Percentiles rank a stretch among this genome's conserved stretches.
Conservation (phyloP, 2,888 invertebrate species). For the Sarcophaga rosellei region DNA sequence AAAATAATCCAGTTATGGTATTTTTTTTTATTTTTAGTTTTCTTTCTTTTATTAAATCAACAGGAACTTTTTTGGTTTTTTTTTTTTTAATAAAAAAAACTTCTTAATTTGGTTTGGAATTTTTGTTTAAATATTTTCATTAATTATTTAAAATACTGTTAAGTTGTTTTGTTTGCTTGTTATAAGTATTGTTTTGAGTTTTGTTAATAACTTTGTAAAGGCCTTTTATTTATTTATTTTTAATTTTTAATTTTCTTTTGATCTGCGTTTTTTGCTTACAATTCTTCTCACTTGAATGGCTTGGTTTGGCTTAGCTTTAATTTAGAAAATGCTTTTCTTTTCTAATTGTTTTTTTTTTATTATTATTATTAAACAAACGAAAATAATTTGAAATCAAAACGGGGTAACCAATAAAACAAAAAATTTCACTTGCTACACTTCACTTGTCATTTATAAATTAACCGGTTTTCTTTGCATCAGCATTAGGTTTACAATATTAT, state of each 20-base stretch:
- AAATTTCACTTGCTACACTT: constrained; percentile 67
- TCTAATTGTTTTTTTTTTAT: constrained; percentile 56
- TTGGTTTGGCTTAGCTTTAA: too few relatives aligned
- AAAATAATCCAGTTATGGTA: constrained; percentile 52
- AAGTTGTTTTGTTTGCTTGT: constrained; percentile 49
- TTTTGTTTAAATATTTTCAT: constrained; percentile 46
- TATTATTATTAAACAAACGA: not conserved
- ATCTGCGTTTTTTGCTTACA: not conserved
- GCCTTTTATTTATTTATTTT: not conserved
- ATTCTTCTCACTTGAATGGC: too few relatives aligned
- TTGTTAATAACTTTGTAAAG: constrained; percentile 59
- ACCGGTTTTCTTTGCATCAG: constrained; percentile 57
- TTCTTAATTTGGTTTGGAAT: constrained; percentile 22
- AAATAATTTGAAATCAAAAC: constrained; percentile 16
- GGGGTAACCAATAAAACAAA: constrained; percentile 51
- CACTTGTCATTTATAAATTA: constrained; percentile 60
- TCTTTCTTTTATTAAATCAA: constrained; percentile 47
- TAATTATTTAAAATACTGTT: constrained; percentile 51
- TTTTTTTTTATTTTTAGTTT: constrained; percentile 10
- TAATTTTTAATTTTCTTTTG: not conserved
- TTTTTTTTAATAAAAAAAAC: constrained; percentile 35
- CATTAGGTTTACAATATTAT: constrained; percentile 37
- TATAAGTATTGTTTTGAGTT: constrained; percentile 17
- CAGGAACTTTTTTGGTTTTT: constrained; percentile 65
- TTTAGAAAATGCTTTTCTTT: constrained; percentile 53